These are phyloP conservation scores for Patella pellucida DNA, from an alignment of 2,888 invertebrate genomes.

Conservation along the genomic window DNA sequence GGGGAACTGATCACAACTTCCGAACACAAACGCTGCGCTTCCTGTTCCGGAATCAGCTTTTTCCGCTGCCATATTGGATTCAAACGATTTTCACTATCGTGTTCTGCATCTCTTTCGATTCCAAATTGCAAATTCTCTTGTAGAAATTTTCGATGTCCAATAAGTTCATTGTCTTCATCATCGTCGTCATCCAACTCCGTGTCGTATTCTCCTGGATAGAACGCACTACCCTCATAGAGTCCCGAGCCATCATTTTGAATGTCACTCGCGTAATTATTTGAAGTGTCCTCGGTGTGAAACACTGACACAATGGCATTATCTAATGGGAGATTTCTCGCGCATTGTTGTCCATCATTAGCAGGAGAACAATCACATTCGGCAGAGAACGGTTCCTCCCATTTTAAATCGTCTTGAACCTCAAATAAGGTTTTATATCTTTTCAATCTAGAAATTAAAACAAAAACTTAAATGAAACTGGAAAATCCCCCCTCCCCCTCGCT, in stretches of 20 bases:
- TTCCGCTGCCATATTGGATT: not conserved
- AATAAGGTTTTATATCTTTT: not conserved
- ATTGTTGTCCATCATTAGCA: not conserved
- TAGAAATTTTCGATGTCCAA: not conserved
- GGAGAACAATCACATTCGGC: slow-evolving; percentile 3
- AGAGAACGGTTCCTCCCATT: not conserved
- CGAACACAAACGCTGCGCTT: not conserved
- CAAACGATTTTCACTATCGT: not conserved
- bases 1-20: not conserved
- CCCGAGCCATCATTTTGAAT: not conserved
- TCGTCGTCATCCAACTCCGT: not conserved
- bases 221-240: not conserved
- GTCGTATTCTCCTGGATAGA: no score
- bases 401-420: not conserved
- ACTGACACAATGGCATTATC: not conserved
- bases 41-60: not conserved
- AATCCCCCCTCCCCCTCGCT: no score
- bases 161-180: not conserved
- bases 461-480: no score
- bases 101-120: not conserved
- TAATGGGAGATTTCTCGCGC: not conserved
- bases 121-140: not conserved
- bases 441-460: not conserved
- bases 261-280: not conserved
- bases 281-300: not conserved